Conservation (phyloP, 2,888 invertebrate species). For the Cheilosia pagana region DNA sequence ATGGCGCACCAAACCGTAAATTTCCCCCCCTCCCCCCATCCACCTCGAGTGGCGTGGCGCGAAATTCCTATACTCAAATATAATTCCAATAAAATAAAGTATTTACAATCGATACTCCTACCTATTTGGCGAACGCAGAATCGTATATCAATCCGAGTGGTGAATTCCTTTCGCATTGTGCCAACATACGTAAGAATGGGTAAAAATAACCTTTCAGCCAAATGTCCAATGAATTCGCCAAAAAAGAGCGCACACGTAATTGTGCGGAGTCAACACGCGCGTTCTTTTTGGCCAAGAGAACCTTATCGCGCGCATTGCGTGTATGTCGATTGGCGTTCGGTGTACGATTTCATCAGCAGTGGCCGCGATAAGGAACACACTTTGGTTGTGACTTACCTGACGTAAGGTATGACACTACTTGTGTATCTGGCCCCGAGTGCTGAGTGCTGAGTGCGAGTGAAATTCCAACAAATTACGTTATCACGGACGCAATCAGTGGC, state of each 20-base stretch:
- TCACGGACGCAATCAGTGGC: conserved; percentile 41
- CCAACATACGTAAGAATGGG: conserved; percentile 18
- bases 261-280: conserved; percentile 19
- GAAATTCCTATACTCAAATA: neutral
- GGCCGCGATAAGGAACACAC: conserved; percentile 13
- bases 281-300: neutral
- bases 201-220: conserved; percentile 23
- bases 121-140: neutral
- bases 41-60: neutral
- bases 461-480: conserved; percentile 22
- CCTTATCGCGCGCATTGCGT: conserved; percentile 26
- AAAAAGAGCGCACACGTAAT: conserved; percentile 1
- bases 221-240: conserved; percentile 12
- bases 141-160: conserved; percentile 24
- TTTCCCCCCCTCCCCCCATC: neutral
- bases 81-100: too few species aligned
- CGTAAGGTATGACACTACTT: conserved; percentile 22
- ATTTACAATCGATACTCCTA: neutral
- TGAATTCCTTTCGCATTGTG: conserved; percentile 13
- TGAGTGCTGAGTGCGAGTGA: neutral
- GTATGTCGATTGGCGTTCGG: conserved; percentile 9
- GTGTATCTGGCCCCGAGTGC: neutral
- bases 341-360: neutral
- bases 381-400: conserved; percentile 18
- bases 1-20: neutral